A percentile compares a stretch with the other conserved stretches of the same genome.
phyloP scores from a whole-genome alignment of 1,140 invertebrate species.

The Conus betulinus region DNA sequence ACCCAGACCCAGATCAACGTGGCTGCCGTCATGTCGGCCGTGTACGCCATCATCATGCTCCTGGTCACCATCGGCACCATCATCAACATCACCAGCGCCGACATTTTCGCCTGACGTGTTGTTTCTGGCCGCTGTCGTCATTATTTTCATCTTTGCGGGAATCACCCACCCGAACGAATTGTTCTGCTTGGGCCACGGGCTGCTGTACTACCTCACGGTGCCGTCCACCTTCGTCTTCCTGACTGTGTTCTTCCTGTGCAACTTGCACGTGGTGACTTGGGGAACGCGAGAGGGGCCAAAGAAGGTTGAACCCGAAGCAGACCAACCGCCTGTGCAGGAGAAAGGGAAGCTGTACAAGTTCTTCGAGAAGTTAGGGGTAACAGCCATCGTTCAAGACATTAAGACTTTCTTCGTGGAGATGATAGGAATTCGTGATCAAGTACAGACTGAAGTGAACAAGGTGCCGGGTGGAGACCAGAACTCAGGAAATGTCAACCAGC shows the following conservation, averaged over 20 bases:
- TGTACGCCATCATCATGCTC: slow-evolving; percentile 74
- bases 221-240: slow-evolving; percentile 98
- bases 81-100: slow-evolving; percentile 68
- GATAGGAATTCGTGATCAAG: slow-evolving; percentile 78
- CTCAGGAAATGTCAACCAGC: neutral
- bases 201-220: slow-evolving; percentile 96
- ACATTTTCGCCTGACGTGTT: slow-evolving; percentile 68
- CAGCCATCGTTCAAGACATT: slow-evolving; percentile 38
- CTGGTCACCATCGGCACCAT: slow-evolving; percentile 72
- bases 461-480: neutral
- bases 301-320: slow-evolving; percentile 74
- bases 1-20: slow-evolving; percentile 38
- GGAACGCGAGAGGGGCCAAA: slow-evolving; percentile 96
- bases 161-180: slow-evolving; percentile 99
- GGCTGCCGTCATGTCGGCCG: slow-evolving; percentile 82
- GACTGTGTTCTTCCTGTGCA: slow-evolving; percentile 98
- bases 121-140: slow-evolving; percentile 62
- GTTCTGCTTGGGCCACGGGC: slow-evolving; percentile 94
- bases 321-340: slow-evolving; percentile 55
- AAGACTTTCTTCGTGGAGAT: slow-evolving; percentile 59
- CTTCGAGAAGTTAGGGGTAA: slow-evolving; percentile 35
- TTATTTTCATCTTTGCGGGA: slow-evolving; percentile 97
- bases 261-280: slow-evolving; percentile 98
- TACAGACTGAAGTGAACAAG: neutral
- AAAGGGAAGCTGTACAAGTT: slow-evolving; percentile 64